These are phyloP conservation scores for Eleginops maclovinus DNA, from an alignment of 2,113 vertebrate species.

Conservation along the genomic window DNA sequence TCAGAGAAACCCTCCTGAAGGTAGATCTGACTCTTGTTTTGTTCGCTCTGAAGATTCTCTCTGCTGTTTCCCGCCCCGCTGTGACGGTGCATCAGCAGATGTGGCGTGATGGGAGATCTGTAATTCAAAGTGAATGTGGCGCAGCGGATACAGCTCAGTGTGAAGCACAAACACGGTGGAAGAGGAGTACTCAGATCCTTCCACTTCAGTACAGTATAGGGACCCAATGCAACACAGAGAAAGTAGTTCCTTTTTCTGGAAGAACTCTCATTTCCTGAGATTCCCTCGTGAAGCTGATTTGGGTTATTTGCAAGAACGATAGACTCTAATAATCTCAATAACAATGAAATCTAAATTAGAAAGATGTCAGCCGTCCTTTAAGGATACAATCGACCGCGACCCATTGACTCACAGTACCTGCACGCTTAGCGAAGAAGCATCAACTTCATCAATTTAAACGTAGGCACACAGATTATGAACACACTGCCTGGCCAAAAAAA, in stretches of 20 bases:
- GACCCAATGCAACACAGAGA: background rate
- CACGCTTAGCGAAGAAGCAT: too few species aligned
- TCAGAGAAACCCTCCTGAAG: background rate
- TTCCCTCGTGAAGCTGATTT: background rate
- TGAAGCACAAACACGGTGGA: background rate
- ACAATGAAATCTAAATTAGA: background rate
- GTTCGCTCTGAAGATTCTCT: background rate
- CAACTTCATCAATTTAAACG: too few species aligned
- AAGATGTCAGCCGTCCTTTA: too few species aligned
- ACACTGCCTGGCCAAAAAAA: too few species aligned
- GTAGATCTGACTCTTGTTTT: background rate
- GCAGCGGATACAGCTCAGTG: background rate
- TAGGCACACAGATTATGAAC: too few species aligned
- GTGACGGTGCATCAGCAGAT: slow-evolving; percentile 1
- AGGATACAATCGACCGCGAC: too few species aligned
- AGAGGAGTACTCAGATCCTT: background rate
- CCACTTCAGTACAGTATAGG: background rate
- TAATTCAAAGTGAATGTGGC: background rate
- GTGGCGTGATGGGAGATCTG: background rate
- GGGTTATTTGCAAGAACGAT: background rate
- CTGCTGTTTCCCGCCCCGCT: background rate
- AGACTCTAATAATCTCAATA: background rate
- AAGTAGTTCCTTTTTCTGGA: background rate
- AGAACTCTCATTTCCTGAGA: background rate
- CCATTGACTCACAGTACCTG: too few species aligned